These are phyloP conservation scores for Callipepla californica DNA, from an alignment of 2,113 vertebrate genomes.

Conservation along the genomic window DNA sequence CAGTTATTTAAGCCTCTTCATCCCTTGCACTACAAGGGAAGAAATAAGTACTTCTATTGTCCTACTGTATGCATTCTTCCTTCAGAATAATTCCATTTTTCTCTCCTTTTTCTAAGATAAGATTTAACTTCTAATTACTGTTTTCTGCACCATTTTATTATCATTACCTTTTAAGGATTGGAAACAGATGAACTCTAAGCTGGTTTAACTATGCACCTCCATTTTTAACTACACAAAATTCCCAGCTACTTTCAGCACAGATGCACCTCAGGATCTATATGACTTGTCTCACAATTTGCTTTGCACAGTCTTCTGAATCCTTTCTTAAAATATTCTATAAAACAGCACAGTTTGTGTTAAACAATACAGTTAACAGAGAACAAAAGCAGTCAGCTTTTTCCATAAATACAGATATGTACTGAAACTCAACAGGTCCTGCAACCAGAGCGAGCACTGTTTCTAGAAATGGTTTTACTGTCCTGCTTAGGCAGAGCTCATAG, in stretches of 20 bases:
- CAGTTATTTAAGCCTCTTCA: neutral
- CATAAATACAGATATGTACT: fast-evolving
- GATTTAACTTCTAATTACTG: slow-evolving; percentile 1
- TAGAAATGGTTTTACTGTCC: neutral
- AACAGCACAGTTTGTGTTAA: neutral
- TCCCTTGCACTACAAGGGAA: neutral
- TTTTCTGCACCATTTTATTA: neutral
- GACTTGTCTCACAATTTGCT: neutral
- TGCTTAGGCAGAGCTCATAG: neutral
- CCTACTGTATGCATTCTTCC: neutral
- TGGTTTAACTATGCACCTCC: neutral
- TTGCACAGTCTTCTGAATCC: neutral
- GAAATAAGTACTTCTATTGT: neutral
- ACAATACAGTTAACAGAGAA: neutral
- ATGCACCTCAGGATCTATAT: fast-evolving
- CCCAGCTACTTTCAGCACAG: neutral
- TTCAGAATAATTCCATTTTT: neutral
- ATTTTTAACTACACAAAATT: neutral
- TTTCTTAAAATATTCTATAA: neutral
- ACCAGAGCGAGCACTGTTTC: neutral
- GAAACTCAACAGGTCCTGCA: fast-evolving
- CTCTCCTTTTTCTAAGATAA: neutral
- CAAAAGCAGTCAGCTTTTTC: neutral
- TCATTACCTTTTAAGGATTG: neutral
- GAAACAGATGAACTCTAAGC: neutral